phyloP scores from a whole-genome alignment of 23 tunicate genomes.

The Halocynthia aurantium region DNA sequence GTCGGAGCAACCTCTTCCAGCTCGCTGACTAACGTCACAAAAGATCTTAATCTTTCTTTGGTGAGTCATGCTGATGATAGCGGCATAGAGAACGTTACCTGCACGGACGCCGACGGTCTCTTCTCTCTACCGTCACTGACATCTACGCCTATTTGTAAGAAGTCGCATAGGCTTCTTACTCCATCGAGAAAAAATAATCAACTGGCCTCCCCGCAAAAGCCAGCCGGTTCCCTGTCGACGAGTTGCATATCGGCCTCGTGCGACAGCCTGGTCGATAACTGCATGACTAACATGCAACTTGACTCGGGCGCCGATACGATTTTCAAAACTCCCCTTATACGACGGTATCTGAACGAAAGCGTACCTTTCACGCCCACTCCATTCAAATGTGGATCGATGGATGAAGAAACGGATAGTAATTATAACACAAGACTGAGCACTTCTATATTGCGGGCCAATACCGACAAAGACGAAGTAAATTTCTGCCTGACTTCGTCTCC shows the following conservation, averaged over 20 bases:
- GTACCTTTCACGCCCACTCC: constrained; percentile 74
- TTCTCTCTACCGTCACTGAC: constrained; percentile 57
- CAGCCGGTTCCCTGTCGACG: neutral
- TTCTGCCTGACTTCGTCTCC: no score
- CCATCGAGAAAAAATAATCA: neutral
- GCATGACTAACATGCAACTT: neutral
- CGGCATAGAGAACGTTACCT: constrained; percentile 46
- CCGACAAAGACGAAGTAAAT: no score
- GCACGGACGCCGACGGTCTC: constrained; percentile 2
- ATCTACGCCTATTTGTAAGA: constrained; percentile 59
- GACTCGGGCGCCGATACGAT: constrained; percentile 11
- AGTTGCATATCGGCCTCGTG: neutral
- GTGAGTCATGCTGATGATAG: constrained; percentile 53
- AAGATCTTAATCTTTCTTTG: neutral
- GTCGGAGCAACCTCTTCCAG: neutral
- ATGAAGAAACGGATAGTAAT: no score
- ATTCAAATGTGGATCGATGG: constrained; percentile 38
- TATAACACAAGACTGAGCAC: no score
- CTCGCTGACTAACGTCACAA: neutral
- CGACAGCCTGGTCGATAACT: neutral
- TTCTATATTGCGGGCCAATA: no score
- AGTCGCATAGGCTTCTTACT: neutral
- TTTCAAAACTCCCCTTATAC: constrained; percentile 51
- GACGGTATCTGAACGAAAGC: constrained; percentile 58
- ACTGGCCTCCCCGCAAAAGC: neutral